Evolutionary conservation across 2,113 vertebrate genomes (phyloP).

Genomic region (Dendropsophus ebraccatus): DNA sequence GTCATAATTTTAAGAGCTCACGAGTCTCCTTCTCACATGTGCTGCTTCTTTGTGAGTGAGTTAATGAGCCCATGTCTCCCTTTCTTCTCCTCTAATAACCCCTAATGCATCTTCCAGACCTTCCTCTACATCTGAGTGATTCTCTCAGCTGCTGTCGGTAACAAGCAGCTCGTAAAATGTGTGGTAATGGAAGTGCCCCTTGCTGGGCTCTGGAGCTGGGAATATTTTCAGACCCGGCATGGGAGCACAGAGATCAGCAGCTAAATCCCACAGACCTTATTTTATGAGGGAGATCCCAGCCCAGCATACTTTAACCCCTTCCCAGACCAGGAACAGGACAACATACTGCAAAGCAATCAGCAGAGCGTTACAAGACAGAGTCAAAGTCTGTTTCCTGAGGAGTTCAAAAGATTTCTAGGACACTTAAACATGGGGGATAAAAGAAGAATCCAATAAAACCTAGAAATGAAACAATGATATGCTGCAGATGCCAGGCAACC

Average conservation of each 20-base stretch:
- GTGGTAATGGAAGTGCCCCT: slow-evolving; percentile 56
- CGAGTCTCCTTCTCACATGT: slow-evolving; percentile 43
- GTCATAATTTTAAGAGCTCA: slow-evolving; percentile 13
- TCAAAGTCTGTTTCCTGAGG: slow-evolving; percentile 21
- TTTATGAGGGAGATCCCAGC: slow-evolving; percentile 25
- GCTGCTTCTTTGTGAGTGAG: slow-evolving; percentile 34
- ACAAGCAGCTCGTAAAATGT: slow-evolving; percentile 55
- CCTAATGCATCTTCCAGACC: slow-evolving; percentile 56
- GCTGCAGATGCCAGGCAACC: not conserved
- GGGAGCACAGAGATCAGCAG: slow-evolving; percentile 39
- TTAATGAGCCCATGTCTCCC: slow-evolving; percentile 39
- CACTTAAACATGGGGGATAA: not conserved
- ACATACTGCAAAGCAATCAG: not conserved
- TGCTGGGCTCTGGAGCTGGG: slow-evolving; percentile 49
- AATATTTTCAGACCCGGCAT: slow-evolving; percentile 41
- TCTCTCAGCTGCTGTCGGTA: slow-evolving; percentile 56
- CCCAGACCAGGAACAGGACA: not conserved
- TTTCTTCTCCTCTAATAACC: slow-evolving; percentile 41
- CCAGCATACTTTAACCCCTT: not conserved
- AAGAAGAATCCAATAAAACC: slow-evolving; percentile 1
- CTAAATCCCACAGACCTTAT: slow-evolving; percentile 42
- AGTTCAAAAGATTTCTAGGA: slow-evolving; percentile 23
- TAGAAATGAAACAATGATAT: not conserved
- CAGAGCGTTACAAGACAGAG: not conserved
- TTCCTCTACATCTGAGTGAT: slow-evolving; percentile 30